phyloP scores from a whole-genome alignment of 2,797 vertebrate species.

The Phrynocephalus guinanensis region DNA sequence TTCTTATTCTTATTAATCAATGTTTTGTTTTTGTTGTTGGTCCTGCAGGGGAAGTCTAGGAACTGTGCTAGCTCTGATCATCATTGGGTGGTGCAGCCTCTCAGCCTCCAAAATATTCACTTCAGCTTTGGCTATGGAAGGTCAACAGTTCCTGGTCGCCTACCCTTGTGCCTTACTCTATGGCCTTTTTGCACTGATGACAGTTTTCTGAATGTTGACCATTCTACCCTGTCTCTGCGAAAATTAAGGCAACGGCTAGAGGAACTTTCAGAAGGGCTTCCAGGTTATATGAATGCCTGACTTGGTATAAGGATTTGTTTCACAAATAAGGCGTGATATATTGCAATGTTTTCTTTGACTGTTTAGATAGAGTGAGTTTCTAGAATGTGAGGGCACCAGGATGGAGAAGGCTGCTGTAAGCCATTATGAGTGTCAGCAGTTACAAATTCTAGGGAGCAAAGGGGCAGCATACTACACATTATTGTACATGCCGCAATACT shows the following conservation, averaged over 20 bases:
- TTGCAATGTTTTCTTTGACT: background rate
- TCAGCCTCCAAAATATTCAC: constrained; percentile 89
- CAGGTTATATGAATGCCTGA: background rate
- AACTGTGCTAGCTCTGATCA: constrained; percentile 74
- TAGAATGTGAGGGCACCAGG: background rate
- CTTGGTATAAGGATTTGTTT: background rate
- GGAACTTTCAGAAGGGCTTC: background rate
- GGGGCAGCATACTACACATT: background rate
- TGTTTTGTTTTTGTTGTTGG: constrained; percentile 27
- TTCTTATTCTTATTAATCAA: constrained; percentile 11
- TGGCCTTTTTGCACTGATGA: constrained; percentile 86
- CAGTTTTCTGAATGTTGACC: constrained; percentile 79
- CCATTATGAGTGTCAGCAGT: background rate
- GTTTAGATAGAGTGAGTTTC: background rate
- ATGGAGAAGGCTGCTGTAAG: background rate
- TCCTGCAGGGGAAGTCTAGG: constrained; percentile 78
- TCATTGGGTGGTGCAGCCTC: constrained; percentile 86
- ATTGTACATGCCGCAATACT: background rate
- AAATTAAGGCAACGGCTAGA: background rate
- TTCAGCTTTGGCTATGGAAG: constrained; percentile 85
- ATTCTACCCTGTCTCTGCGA: constrained; percentile 28
- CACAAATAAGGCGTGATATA: background rate
- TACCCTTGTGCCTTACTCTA: constrained; percentile 88
- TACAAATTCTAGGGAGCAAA: background rate
- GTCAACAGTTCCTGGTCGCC: constrained; percentile 86